phyloP scores from a whole-genome alignment of 2,797 vertebrate species.

The Onychomys arenicola region DNA sequence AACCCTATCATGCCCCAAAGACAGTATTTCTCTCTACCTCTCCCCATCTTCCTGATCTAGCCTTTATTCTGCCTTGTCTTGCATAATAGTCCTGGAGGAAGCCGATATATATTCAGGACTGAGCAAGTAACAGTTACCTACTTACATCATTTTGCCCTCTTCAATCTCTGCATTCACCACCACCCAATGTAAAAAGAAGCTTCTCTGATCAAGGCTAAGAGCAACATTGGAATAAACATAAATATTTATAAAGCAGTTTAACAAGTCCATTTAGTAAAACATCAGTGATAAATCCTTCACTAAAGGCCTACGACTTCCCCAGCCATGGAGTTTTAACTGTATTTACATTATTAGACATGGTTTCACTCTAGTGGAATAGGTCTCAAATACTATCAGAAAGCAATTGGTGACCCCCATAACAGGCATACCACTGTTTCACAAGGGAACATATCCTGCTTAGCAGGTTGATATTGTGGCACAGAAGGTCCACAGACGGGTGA shows the following conservation, averaged over 20 bases:
- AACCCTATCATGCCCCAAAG: neutral
- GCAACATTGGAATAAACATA: neutral
- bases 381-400: neutral
- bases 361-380: neutral
- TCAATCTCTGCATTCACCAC: neutral
- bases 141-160: neutral
- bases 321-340: neutral
- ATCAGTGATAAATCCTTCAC: neutral
- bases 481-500: neutral
- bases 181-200: neutral
- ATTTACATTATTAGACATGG: neutral
- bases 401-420: neutral
- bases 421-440: neutral
- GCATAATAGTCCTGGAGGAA: neutral
- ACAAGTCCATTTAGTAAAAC: neutral
- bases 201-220: neutral
- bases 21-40: neutral
- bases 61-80: neutral
- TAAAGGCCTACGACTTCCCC: neutral
- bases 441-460: too few species aligned
- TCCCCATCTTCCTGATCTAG: too few species aligned
- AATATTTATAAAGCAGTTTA: neutral
- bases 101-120: neutral
- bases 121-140: neutral
- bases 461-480: too few species aligned